A percentile compares a stretch with the other conserved stretches of the same genome.
phyloP scores from a whole-genome alignment of 2,797 vertebrate genomes.

The Arnoldichthys spilopterus region DNA sequence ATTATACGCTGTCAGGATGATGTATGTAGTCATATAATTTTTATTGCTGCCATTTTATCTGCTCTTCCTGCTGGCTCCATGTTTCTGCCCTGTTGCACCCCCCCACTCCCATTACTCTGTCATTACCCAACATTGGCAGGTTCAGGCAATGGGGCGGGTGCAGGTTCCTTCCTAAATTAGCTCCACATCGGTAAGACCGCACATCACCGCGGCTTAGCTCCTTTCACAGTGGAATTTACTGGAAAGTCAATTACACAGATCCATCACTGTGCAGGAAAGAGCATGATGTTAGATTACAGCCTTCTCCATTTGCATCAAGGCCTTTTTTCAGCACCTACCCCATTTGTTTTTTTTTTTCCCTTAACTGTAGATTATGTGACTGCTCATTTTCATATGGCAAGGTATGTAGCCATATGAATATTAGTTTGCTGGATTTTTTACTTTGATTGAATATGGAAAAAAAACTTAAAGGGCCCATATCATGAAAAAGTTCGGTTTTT shows the following conservation, averaged over 20 bases:
- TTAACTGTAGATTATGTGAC: not conserved
- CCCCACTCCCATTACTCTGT: constrained; percentile 47
- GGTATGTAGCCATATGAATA: not conserved
- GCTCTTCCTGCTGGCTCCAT: constrained; percentile 54
- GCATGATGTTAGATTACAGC: constrained; percentile 33
- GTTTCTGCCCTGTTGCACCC: constrained; percentile 48
- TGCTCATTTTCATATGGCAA: not conserved
- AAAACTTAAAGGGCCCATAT: not conserved
- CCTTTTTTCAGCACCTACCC: not conserved
- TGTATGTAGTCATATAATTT: constrained; percentile 61
- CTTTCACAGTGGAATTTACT: constrained; percentile 30
- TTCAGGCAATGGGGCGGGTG: constrained; percentile 16
- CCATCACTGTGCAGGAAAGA: constrained; percentile 27
- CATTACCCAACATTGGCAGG: constrained; percentile 50
- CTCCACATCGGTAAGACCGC: constrained; percentile 19
- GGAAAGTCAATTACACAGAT: constrained; percentile 41
- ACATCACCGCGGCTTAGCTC: not conserved
- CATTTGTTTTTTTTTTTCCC: constrained; percentile 8
- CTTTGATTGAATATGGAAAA: not conserved
- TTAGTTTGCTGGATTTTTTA: not conserved
- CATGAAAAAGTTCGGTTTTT: not conserved
- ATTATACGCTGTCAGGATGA: constrained; percentile 64
- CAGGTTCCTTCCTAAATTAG: constrained; percentile 50
- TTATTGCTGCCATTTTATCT: constrained; percentile 60
- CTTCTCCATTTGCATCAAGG: constrained; percentile 26